phyloP scores from a whole-genome alignment of 2,113 vertebrate genomes.

The Eleginops maclovinus region DNA sequence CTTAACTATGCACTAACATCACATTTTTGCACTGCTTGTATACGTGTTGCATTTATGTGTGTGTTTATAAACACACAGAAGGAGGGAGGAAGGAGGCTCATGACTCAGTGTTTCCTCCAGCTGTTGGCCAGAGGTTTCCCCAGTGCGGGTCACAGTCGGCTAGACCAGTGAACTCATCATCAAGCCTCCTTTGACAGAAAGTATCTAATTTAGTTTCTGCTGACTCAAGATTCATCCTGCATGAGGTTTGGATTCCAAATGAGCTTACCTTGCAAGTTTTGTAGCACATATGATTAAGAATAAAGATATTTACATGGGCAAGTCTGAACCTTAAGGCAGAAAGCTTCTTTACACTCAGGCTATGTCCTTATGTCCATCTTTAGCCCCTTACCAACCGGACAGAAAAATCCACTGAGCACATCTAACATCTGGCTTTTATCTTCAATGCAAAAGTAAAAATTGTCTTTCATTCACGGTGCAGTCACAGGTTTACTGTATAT shows the following conservation, averaged over 20 bases:
- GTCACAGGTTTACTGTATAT: no score
- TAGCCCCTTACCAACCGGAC: no score
- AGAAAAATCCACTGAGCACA: no score
- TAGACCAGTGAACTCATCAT: slow-evolving; percentile 58
- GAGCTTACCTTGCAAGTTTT: slow-evolving; percentile 51
- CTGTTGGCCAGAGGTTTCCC: slow-evolving; percentile 62
- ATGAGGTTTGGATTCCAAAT: slow-evolving; percentile 41
- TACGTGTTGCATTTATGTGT: slow-evolving; percentile 2
- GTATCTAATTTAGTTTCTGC: slow-evolving; percentile 64
- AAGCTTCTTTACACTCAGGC: slow-evolving; percentile 21
- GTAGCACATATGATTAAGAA: slow-evolving; percentile 24
- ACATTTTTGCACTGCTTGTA: slow-evolving; percentile 1
- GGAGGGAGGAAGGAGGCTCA: slow-evolving; percentile 26
- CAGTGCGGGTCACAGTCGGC: slow-evolving; percentile 40
- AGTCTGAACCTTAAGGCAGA: slow-evolving; percentile 26
- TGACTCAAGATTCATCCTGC: slow-evolving; percentile 57
- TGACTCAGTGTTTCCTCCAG: slow-evolving; percentile 80
- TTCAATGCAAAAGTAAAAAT: no score
- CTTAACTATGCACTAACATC: slow-evolving; percentile 10
- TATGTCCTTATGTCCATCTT: slow-evolving; percentile 15
- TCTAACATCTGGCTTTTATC: no score
- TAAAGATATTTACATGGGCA: slow-evolving; percentile 27
- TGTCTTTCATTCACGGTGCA: no score
- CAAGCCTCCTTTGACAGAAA: slow-evolving; percentile 63
- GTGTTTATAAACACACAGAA: slow-evolving; percentile 66